Conservation (phyloP, 2,888 invertebrate genomes). For the Germaria angustata region DNA sequence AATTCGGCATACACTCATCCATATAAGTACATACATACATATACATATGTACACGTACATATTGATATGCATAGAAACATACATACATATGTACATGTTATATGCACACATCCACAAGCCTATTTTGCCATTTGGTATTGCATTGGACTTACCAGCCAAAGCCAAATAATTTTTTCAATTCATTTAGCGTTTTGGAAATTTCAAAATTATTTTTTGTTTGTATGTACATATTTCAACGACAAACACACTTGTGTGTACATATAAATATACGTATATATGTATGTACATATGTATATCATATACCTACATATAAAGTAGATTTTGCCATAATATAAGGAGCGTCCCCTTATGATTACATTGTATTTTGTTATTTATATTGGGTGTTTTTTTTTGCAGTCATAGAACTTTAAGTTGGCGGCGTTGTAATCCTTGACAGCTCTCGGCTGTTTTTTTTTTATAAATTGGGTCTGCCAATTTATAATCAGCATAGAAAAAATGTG, state of each 20-base stretch:
- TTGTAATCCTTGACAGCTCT: not conserved
- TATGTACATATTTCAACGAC: too few relatives aligned
- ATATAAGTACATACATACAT: not conserved
- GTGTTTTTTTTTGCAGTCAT: not conserved
- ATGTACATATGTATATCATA: not conserved
- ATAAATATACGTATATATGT: conserved; percentile 6
- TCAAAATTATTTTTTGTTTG: not conserved
- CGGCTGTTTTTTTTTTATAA: too few relatives aligned
- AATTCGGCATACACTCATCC: too few relatives aligned
- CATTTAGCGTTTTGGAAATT: conserved; percentile 32
- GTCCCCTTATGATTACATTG: not conserved
- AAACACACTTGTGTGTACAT: too few relatives aligned
- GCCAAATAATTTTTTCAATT: not conserved
- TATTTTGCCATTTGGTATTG: too few relatives aligned
- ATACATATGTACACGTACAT: not conserved
- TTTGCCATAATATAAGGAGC: not conserved
- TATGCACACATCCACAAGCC: too few relatives aligned
- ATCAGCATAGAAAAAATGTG: too few relatives aligned
- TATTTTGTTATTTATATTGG: not conserved
- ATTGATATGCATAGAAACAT: too few relatives aligned
- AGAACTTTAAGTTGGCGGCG: not conserved
- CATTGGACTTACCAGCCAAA: too few relatives aligned
- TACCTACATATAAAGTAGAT: not conserved
- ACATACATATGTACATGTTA: not conserved
- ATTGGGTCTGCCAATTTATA: too few relatives aligned